phyloP scores from a whole-genome alignment of 2,797 vertebrate genomes.

The Urosaurus nigricauda region DNA sequence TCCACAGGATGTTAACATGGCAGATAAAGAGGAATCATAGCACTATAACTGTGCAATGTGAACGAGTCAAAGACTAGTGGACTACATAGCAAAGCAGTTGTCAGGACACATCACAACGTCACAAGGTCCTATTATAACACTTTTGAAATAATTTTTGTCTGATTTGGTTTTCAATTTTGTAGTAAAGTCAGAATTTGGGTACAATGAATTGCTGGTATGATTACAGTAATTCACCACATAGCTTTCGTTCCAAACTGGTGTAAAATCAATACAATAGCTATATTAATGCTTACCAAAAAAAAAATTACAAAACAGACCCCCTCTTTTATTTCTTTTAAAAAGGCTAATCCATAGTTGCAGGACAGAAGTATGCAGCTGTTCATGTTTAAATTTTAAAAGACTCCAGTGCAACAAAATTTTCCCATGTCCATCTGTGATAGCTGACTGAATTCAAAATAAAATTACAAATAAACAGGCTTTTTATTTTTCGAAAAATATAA shows the following conservation, averaged over 20 bases:
- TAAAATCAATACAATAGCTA: not conserved
- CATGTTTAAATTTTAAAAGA: constrained; percentile 6
- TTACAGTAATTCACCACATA: not conserved
- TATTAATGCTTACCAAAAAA: not conserved
- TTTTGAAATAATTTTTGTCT: not conserved
- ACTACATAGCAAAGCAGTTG: not conserved
- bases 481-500: not conserved
- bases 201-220: not conserved
- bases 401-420: constrained; percentile 36
- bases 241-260: not conserved
- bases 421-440: not conserved
- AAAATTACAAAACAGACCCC: not conserved
- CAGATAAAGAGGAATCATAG: too few relatives aligned
- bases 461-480: not conserved
- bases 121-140: not conserved
- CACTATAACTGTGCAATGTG: too few relatives aligned
- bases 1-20: too few relatives aligned
- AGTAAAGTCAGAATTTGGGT: constrained; percentile 2
- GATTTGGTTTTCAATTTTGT: not conserved
- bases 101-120: not conserved
- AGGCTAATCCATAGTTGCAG: not conserved
- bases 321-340: not conserved
- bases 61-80: not conserved
- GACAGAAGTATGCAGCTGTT: not conserved
- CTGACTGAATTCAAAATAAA: constrained; percentile 21